Conservation (phyloP, 2,113 vertebrate species). For the Halcyon malimbica region DNA sequence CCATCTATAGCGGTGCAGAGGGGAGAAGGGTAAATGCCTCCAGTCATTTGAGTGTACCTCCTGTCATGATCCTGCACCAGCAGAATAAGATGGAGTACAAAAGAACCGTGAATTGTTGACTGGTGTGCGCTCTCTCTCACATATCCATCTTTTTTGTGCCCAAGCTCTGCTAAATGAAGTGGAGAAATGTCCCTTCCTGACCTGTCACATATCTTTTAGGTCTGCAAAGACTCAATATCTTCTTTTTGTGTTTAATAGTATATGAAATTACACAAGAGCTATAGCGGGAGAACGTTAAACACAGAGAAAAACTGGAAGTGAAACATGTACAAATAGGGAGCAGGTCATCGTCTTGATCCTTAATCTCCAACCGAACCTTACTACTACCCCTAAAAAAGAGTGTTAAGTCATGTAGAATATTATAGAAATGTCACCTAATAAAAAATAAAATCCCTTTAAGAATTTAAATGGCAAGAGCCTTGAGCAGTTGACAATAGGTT, state of each 20-base stretch:
- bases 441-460: constrained; percentile 49
- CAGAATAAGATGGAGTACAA: background rate
- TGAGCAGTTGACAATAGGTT: constrained; percentile 18
- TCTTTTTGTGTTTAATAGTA: background rate
- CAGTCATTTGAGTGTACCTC: background rate
- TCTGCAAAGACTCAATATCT: background rate
- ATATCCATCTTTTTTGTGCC: background rate
- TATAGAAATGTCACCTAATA: constrained; percentile 39
- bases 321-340: background rate
- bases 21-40: background rate
- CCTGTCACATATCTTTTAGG: background rate
- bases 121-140: background rate
- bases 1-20: background rate
- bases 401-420: constrained; percentile 44
- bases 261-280: background rate
- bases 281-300: background rate
- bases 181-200: background rate
- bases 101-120: background rate
- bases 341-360: background rate
- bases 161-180: background rate
- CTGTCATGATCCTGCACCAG: background rate
- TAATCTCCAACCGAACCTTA: constrained; percentile 21
- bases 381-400: constrained; percentile 16
- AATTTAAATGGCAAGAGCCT: constrained; percentile 50
- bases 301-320: background rate